A percentile compares a stretch with the other conserved stretches of the same genome.
phyloP scores from a whole-genome alignment of 2,113 vertebrate genomes.

The Dicaeum eximium region DNA sequence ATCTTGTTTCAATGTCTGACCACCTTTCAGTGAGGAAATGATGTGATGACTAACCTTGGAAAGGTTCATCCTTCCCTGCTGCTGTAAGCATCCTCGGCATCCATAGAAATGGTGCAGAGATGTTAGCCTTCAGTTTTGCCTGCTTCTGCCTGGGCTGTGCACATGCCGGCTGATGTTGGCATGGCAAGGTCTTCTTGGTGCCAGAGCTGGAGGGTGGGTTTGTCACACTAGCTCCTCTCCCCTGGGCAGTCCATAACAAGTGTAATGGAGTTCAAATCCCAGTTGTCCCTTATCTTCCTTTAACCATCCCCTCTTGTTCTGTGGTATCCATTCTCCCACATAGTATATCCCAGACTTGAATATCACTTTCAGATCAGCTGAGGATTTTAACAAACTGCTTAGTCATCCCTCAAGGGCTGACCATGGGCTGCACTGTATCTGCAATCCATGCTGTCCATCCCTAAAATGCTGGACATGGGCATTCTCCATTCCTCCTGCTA shows the following conservation, averaged over 20 bases:
- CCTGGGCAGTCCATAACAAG: neutral
- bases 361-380: neutral
- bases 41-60: neutral
- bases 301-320: neutral
- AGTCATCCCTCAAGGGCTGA: neutral
- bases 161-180: neutral
- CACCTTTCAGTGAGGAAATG: neutral
- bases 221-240: neutral
- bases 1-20: neutral
- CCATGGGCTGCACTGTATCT: neutral
- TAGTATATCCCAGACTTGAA: neutral
- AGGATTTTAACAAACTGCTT: neutral
- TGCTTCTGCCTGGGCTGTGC: neutral
- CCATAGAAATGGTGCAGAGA: neutral
- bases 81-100: neutral
- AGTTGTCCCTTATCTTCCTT: neutral
- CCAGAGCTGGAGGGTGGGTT: neutral
- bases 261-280: neutral
- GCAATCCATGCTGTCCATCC: neutral
- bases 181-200: neutral
- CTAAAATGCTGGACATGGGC: neutral
- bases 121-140: neutral
- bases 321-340: neutral
- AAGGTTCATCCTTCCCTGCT: neutral
- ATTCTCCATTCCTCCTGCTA: fast-evolving